Evolutionary conservation across 2,113 vertebrate species (phyloP), one percentile per base, ranked within the genome.

Genomic region (Cavia porcellus): DNA sequence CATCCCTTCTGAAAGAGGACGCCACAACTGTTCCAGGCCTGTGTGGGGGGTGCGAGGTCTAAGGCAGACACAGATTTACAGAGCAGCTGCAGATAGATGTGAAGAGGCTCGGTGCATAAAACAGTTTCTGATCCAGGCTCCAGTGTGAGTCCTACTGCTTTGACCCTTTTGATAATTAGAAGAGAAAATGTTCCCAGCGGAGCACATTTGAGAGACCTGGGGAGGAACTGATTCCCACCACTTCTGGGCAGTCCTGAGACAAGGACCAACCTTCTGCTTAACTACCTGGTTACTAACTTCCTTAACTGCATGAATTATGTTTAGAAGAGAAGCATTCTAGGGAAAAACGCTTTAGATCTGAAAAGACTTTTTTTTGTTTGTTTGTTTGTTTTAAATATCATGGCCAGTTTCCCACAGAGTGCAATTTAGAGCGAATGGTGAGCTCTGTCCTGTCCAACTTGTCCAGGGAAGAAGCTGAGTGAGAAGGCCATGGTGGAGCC

Each of bases 391-490:
- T 77, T 17, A 92, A 20, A 5, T 83, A 14, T 92, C 19, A 1
- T 88, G 98, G 83, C 84, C 97, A 99, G 98, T 92, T 98, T 97
- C 98, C 98, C 97, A 98, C 94, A 75, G 86, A 82, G 38, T 87
- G 92, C 10, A 95, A 95, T 85, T 52, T 98, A 93, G 96, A 98
- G 75, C 64, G 42, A 95, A 95, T 98, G 97, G 96, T 98, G n/a
- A 98, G 98, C 61, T 98, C 95, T 13, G 77, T 90, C 87, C 92
- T 99, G 94, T 97, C 89, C 87, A 47, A 1, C 24, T 86, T 96
- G 17, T 52, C 62, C 6, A 66, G 97, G 77, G 75, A 92, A 12
- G 96, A 97, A 93, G 12, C 62, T 42, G 96, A 95, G 24, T 89
- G 77, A 93, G 70, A 83, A 24, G 62, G 45, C 83, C 85, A 19